Evolutionary conservation across 2,888 invertebrate species (phyloP), one percentile per base, ranked within the genome.

Genomic region (Gymnocheta viridis): DNA sequence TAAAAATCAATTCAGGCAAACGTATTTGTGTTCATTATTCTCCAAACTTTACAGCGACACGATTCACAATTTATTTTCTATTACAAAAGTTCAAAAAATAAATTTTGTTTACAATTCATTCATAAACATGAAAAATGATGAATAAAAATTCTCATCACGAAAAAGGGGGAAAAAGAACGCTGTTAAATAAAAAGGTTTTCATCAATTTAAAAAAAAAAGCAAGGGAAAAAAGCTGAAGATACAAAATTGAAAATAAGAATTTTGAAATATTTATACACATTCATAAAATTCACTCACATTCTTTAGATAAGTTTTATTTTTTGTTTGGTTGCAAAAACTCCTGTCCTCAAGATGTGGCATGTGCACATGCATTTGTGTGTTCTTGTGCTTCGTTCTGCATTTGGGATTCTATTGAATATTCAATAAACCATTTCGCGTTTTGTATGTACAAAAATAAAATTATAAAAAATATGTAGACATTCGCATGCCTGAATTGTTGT

Each of bases 1-100:
- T 27, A 41, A 44, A 69, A 84, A 84, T 81, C 72, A 77, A 81
- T 73, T 77, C 72, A 72, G 4, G 62, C 67, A 67, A 81, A 73
- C 54, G 81, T 81, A 10, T 79, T 66, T 24, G 7, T 54, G 54
- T 69, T 81, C 14, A 38, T 54, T 44, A 64, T 17, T 54, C 22
- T 14, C 2, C 35, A 22, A 27, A 35, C 29, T 10, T 27, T 51
- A 76, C 73, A 17, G 54, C 27, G 41, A 60, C 66, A 78, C 49
- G 56, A 58, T 44, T 67, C 44, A 81, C 38, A 44, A 32, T 44
- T 69, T 64, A 66, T 66, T 51, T 66, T 44, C 29, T 24, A 41
- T 54, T 22, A 64, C 12, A 47, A 72, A 80, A 54, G 27, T 24
- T 60, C 5, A 29, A 64, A 22, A 54, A 32, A 44, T 32, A 64